Percentiles rank a stretch among this genome's conserved stretches.
Conservation (phyloP, 2,113 vertebrate species). For the Saguinus midas region DNA sequence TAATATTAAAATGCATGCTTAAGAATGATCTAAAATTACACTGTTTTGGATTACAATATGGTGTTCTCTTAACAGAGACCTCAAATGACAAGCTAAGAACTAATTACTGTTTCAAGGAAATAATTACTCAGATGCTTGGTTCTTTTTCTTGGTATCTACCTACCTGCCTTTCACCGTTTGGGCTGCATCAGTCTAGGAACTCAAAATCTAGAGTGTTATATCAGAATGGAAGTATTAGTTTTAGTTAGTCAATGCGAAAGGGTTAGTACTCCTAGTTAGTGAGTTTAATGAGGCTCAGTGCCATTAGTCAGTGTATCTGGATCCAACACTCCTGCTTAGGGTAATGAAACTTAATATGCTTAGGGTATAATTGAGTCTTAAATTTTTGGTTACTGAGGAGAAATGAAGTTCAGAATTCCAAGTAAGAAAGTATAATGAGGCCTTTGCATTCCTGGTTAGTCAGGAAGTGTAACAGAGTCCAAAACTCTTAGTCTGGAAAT, state of each 20-base stretch:
- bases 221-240: background rate
- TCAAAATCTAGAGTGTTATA: background rate
- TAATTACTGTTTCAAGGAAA: background rate
- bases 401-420: slow-evolving; percentile 51
- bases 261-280: background rate
- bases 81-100: background rate
- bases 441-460: slow-evolving; percentile 42
- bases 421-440: slow-evolving; percentile 48
- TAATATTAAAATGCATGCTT: slow-evolving; percentile 2
- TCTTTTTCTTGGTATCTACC: background rate
- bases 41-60: background rate
- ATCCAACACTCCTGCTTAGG: background rate
- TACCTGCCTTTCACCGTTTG: background rate
- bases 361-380: background rate
- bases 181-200: background rate
- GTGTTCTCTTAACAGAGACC: background rate
- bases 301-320: background rate
- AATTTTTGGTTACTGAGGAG: slow-evolving; percentile 29
- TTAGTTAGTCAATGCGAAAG: background rate
- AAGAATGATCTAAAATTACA: slow-evolving; percentile 29
- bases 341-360: background rate
- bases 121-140: background rate
- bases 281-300: background rate
- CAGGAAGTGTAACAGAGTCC: slow-evolving; percentile 37
- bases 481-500: slow-evolving; percentile 45